Evolutionary conservation across 2,888 invertebrate species (phyloP), one percentile per base, ranked within the genome.

Genomic region (Cetonia aurata): DNA sequence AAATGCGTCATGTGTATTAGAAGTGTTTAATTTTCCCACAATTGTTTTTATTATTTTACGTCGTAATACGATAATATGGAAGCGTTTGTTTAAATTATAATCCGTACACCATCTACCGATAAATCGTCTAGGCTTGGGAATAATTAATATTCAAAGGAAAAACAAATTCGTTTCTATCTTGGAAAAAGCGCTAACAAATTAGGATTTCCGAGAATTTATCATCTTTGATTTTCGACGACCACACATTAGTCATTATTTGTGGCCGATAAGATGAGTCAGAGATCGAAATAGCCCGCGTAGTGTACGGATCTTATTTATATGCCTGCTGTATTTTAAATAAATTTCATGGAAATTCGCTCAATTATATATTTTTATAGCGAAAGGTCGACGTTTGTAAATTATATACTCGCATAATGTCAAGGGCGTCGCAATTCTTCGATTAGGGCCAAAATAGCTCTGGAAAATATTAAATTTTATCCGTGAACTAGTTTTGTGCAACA

Each of bases 181-280:
- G 3, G 13, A 44, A 44, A n/a, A 44, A 1, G 10, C 1, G 6
- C 13, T 3, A 44, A 44, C 13, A 44, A 44, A 44, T 44, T 44
- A 44, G 10, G 6, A n/a, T 44, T 44, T 44, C 13, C 13, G 10
- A 44, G 10, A n/a, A 44, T 44, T 3, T 6, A n/a, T 6, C 10
- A 44, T 13, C 12, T 44, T 6, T 6, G 6, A 44, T 44, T 44
- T 44, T 44, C 6, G 13, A 44, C 25, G 25, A 25, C 25, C 25
- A 25, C 25, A 25, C 25, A 25, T 59, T 59, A 59, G 19, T 59
- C 60, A 60, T 10, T 25, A 25, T 25, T 25, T 25, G 25, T 2
- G 17, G 48, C 60, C 60, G 10, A 31, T 48, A 60, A 60, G 33
- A 33, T 60, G 60, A 60, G 6, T 60, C 60, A 60, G 9, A 13